Percentiles rank a stretch among this genome's conserved stretches.
Conservation (phyloP, 2,113 vertebrate genomes). For the Tetrao urogallus region DNA sequence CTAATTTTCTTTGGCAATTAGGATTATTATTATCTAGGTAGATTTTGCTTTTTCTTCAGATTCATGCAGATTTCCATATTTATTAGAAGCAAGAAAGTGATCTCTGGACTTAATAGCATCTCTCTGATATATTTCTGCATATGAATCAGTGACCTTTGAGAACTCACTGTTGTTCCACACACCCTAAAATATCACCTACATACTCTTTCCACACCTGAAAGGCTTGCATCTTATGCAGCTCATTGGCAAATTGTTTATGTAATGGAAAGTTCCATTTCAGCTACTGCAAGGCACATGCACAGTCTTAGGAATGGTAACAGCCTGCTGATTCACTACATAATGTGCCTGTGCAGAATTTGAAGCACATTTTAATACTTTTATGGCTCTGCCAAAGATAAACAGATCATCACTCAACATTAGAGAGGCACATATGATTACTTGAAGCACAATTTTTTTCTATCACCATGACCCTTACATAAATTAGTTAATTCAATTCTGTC, state of each 20-base stretch:
- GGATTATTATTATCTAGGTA: not conserved
- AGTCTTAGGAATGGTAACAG: not conserved
- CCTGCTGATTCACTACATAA: not conserved
- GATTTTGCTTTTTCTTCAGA: not conserved
- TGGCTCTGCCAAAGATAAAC: not conserved
- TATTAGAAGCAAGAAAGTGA: not conserved
- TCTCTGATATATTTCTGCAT: not conserved
- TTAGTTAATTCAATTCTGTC: not conserved
- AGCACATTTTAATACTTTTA: not conserved
- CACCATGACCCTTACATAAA: not conserved
- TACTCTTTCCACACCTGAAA: not conserved
- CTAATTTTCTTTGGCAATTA: not conserved
- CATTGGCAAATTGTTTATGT: not conserved
- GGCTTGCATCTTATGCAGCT: not conserved
- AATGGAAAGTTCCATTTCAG: not conserved
- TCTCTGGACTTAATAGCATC: not conserved
- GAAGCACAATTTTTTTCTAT: not conserved
- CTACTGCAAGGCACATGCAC: fast-evolving
- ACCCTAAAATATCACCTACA: not conserved
- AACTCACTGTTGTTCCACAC: not conserved
- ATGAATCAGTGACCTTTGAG: not conserved
- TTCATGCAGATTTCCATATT: not conserved
- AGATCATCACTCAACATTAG: not conserved
- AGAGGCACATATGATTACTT: fast-evolving
- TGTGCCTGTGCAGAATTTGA: not conserved